Conservation (phyloP, 2,888 invertebrate genomes). For the Erebia aethiops region DNA sequence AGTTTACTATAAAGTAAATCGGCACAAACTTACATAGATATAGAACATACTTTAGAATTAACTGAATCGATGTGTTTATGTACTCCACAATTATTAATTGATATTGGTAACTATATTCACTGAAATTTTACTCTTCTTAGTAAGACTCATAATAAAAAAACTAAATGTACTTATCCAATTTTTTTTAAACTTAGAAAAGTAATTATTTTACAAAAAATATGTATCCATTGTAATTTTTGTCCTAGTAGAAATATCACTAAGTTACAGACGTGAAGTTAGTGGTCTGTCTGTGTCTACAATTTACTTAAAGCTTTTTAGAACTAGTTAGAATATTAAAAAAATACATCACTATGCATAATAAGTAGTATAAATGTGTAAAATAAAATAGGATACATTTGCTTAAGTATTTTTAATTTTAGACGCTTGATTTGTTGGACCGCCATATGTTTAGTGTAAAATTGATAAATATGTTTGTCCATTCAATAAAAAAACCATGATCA, state of each 20-base stretch:
- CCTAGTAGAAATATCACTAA: no score
- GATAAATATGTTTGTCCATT: not conserved
- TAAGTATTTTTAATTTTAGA: not conserved
- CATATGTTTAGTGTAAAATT: not conserved
- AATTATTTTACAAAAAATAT: not conserved
- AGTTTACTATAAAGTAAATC: constrained; percentile 1
- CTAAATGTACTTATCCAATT: no score
- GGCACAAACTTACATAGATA: constrained; percentile 9
- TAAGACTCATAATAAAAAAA: not conserved
- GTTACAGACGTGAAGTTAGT: not conserved
- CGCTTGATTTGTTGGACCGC: not conserved
- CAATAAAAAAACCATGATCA: not conserved
- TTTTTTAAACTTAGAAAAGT: not conserved
- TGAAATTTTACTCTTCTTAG: not conserved
- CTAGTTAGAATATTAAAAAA: not conserved
- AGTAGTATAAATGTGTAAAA: constrained; percentile 10
- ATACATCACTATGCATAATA: not conserved
- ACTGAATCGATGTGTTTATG: constrained; percentile 10
- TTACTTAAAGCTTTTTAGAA: constrained; percentile 7
- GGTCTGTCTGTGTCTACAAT: not conserved
- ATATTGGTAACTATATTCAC: not conserved
- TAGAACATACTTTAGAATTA: constrained; percentile 3
- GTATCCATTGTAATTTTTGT: no score
- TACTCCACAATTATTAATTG: not conserved
- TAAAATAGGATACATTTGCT: constrained; percentile 1